These are phyloP conservation scores for Protodeltote pygarga DNA, from an alignment of 2,888 invertebrate species.

Conservation along the genomic window DNA sequence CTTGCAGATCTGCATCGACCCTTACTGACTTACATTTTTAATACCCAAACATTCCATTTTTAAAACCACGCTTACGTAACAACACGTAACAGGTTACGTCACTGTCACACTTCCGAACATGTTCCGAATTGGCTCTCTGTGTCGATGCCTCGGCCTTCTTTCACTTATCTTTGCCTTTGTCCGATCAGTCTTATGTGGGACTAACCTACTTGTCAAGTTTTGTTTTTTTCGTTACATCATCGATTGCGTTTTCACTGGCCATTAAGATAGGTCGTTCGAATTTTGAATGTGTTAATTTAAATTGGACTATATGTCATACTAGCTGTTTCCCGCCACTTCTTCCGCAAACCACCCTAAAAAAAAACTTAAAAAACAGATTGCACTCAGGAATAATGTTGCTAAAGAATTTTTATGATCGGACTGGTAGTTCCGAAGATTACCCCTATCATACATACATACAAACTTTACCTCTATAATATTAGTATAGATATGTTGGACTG, in stretches of 20 bases:
- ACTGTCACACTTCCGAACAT: constrained; percentile 45
- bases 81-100: constrained; percentile 33
- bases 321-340: too few relatives aligned
- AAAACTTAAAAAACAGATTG: too few relatives aligned
- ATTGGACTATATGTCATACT: neutral
- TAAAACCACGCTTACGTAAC: constrained; percentile 40
- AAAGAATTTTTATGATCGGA: too few relatives aligned
- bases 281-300: constrained; percentile 6
- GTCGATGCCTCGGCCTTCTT: constrained; percentile 48
- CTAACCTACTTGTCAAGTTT: constrained; percentile 27
- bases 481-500: too few relatives aligned
- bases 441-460: too few relatives aligned
- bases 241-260: constrained; percentile 25
- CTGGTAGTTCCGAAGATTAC: too few relatives aligned
- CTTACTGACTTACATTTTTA: neutral
- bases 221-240: constrained; percentile 26
- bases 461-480: too few relatives aligned
- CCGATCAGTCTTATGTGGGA: constrained; percentile 21
- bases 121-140: constrained; percentile 47
- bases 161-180: constrained; percentile 26
- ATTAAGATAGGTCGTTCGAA: constrained; percentile 8
- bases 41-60: constrained; percentile 32
- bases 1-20: too few relatives aligned
- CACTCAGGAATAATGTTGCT: too few relatives aligned
- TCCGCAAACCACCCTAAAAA: too few relatives aligned